Evolutionary conservation across 1,140 invertebrate genomes (phyloP), one percentile per base, ranked within the genome.

Genomic region (Drosophila willistoni): DNA sequence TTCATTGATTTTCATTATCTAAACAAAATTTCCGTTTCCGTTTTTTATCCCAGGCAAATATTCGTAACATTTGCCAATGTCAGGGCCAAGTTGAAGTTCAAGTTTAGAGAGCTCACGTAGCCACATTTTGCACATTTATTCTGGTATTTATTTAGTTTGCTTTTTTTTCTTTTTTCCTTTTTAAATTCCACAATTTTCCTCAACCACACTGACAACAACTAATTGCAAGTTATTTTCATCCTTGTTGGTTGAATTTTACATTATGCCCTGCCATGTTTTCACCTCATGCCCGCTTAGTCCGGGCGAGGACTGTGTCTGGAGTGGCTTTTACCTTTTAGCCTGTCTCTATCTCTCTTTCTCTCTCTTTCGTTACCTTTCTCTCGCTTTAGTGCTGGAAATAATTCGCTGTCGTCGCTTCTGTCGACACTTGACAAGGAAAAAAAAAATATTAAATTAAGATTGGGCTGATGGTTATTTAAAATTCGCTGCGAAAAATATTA

Each of bases 171-270:
- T 39, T 39, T 39, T 39, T 4, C 3, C 12, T 13, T 55, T 25
- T 68, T 75, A 64, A 73, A 86, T 67, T 68, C 17, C 54, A 60
- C 64, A 71, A 57, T 64, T 68, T 62, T 66, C 65, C 69, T 42
- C 62, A 64, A 22, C 44, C 73, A 60, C 62, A 54, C 65, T 82
- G 82, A 85, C 82, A 85, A 61, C 59, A 86, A 85, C 82, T 85
- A 85, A 85, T 85, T 85, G 79, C 82, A 85, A 82, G 71, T 81
- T 85, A 84, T 72, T 84, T 68, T 71, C 75, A 62, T 59, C 67
- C 67, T 61, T 22, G 57, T 67, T 77, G 47, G 64, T 34, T 47
- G 60, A 55, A 42, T 42, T 44, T 44, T 61, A 54, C 72, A 64
- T 71, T 63, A 34, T 47, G 56, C 29, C 42, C 69, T 71, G 69